phyloP scores from a whole-genome alignment of 2,113 vertebrate genomes.

The Acinonyx jubatus region DNA sequence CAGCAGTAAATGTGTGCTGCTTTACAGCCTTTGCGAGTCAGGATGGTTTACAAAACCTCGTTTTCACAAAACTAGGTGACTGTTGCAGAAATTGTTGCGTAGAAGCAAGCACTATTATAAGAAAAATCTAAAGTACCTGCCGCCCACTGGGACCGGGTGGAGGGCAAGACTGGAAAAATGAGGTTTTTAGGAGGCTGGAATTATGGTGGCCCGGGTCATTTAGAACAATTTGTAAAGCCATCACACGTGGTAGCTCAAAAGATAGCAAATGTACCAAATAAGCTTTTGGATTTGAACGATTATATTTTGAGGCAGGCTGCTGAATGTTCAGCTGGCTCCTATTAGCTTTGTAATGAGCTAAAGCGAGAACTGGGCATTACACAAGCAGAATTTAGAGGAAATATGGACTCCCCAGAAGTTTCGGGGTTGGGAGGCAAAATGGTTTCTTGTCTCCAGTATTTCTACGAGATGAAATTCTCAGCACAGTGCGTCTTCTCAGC shows the following conservation, averaged over 20 bases:
- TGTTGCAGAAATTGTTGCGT: not conserved
- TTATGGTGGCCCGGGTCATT: not conserved
- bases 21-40: not conserved
- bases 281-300: not conserved
- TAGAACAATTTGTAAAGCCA: no score
- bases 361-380: not conserved
- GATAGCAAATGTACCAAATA: not conserved
- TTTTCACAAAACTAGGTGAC: not conserved
- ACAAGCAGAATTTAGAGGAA: not conserved
- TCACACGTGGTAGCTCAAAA: no score
- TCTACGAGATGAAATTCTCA: not conserved
- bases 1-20: no score
- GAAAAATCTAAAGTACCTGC: not conserved
- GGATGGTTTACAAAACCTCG: not conserved
- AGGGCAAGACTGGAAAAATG: not conserved
- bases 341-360: not conserved
- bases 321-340: not conserved
- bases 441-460: not conserved
- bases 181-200: not conserved
- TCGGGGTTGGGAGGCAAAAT: not conserved
- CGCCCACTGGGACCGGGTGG: accelerated
- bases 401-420: no score
- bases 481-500: not conserved
- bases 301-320: not conserved
- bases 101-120: no score